Base-by-base conservation (phyloP, 1,140 invertebrate species). In the Meteorus sp. region DNA sequence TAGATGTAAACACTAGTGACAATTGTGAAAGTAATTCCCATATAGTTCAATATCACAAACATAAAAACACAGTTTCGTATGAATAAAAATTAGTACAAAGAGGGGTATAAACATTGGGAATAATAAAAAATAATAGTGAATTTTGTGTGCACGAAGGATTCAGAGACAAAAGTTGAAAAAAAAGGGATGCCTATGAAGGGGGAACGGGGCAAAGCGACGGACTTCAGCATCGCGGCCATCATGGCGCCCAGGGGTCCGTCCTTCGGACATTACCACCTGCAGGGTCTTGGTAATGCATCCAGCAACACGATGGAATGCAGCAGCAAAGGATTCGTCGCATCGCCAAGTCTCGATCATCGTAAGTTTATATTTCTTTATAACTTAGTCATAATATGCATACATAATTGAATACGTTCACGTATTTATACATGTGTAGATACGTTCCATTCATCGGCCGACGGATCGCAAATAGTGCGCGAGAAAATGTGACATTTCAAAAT, bases 221-320 rank as follows among this genome's bases (percentile, higher is more conserved):
- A 87, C 75, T 87, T 87, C 70, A 85, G 84, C 60, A 86, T 86
- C 62, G 84, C 83, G 58, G 84, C 84, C 37, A 86, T 87, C 69
- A 86, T 87, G 84, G 84, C 83, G 70, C 79, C 78, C 71, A 81
- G 75, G 74, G 77, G 75, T 73, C 74, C 78, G 68, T 73, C 75
- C 68, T 78, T 79, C 70, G 76, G 73, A 63, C 76, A 80, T 71
- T 78, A 80, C 72, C 74, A 78, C 69, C 74, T 75, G 71, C 75
- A 76, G 71, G 73, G 69, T 64, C 60, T 72, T 59, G 63, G 66
- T 63, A 57, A 59, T 52, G 67, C 69, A 54, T 68, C 75, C 65
- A 69, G 70, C 60, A 75, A 74, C 45, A 69, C 55, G 58, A 64
- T 78, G 54, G 77, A 79, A 70, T 79, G 75, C 66, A 69, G 53